Evolutionary conservation across 1,140 invertebrate species (phyloP), one percentile per base, ranked within the genome.

Genomic region (Aphaenogaster floridana): DNA sequence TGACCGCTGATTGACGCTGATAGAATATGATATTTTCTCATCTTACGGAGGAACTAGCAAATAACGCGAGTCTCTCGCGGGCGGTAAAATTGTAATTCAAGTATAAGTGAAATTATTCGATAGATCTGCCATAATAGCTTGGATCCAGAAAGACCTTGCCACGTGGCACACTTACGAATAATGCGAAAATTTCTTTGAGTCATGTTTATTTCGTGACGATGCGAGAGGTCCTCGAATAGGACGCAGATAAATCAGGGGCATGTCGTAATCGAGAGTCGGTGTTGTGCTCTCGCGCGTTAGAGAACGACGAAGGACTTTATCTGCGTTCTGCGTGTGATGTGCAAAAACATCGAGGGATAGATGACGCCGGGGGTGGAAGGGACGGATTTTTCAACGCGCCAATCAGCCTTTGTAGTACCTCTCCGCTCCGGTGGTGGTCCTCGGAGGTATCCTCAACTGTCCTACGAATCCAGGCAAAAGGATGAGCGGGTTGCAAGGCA

Each of bases 381-480:
- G 21, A 59, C 21, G 21, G 36, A 81, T 34, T 71, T 81, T 81
- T 81, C 28, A 57, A 15, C 48, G 21, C 15, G 21, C n/a, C 64
- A 34, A 34, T 21, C 50, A 39, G 64, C 34, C 28, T 48, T 8
- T 17, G 36, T 13, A 50, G 8, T 74, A 21, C 28, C 28, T 28
- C 5, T 42, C 6, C 34, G 9, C 15, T 45, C 36, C 28, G 36
- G 6, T 45, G 50, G 1, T 9, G 48, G n/a, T n/a, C 50, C 48
- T 80, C 77, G 63, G 34, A 88, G 34, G 39, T 71, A 68, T 66
- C 69, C 76, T 54, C 48, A 54, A 36, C 28, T 61, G 72, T 69
- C 79, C 59, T 28, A 39, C 11, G 34, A 86, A 36, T 79, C 69
- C 86, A 59, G 69, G 3, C 6, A 34, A 76, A 86, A 86, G 76